Base-by-base conservation (phyloP, 2,113 vertebrate species). In the Platysteira castanea region DNA sequence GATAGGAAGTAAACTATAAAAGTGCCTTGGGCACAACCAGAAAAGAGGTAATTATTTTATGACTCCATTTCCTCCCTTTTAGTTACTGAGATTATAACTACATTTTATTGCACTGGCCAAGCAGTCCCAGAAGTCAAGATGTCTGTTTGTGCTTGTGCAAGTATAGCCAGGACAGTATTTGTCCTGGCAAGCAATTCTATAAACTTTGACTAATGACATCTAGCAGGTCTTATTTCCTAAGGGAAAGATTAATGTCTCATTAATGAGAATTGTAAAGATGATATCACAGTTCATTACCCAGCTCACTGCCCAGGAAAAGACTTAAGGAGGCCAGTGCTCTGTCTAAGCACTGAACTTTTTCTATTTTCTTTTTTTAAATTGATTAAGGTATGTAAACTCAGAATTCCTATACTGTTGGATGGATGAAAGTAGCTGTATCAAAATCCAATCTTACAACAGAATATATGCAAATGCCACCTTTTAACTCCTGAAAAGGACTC, bases 201-300 rank as follows among this genome's bases (percentile, higher is more conserved):
- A 77, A 46, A 6, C 46, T 96, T 87, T 73, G 44, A 93, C 70
- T 96, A 93, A 93, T 89, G 42, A 54, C 57, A 95, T 59, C 60
- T 83, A 84, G 52, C 73, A 93, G 67, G 54, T 80, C 41, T 94
- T 76, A 61, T 85, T 94, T 96, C 95, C 85, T 63, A 93, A 77
- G 78, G 84, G 75, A 90, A 80, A 63, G 35, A 94, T 90, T 93
- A 93, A 94, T 95, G 95, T 94, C 75, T 85, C 63, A n/a, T 88
- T 93, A 93, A 94, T 80, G 63, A 83, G 44, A 76, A 95, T 70
- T 83, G 37, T 59, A 91, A 85, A 81, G 84, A 87, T 95, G 78
- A 77, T 95, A 93, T 70, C 82, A 90, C 54, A 94, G 70, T 79
- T 80, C 42, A 82, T 91, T 95, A 94, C 15, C 22, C 63, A 74